These are phyloP conservation scores for Pteropus alecto DNA, from an alignment of 2,113 vertebrate genomes.

Conservation along the genomic window DNA sequence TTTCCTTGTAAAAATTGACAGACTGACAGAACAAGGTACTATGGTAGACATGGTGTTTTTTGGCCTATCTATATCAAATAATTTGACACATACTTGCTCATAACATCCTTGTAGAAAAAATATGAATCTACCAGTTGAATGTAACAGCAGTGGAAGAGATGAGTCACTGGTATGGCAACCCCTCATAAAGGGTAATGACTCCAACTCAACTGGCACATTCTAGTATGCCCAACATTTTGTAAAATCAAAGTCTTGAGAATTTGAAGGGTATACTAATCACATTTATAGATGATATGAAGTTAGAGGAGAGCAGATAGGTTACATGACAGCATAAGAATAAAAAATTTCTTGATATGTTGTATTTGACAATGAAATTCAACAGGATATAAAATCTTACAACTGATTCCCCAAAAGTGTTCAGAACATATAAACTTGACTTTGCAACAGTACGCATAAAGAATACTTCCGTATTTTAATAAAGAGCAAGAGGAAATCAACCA, in stretches of 20 bases:
- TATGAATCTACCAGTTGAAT: neutral
- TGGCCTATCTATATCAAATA: neutral
- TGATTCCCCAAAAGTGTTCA: neutral
- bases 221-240: neutral
- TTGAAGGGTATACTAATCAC: neutral
- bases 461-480: neutral
- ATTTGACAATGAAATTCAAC: neutral
- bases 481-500: neutral
- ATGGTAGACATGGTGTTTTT: neutral
- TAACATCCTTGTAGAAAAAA: neutral
- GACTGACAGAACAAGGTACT: neutral
- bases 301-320: neutral
- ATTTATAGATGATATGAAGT: neutral
- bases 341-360: neutral
- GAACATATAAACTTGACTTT: neutral
- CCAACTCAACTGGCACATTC: neutral
- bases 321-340: neutral
- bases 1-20: neutral
- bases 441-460: neutral
- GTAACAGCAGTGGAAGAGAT: neutral
- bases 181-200: neutral
- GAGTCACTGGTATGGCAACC: neutral
- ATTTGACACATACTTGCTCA: neutral
- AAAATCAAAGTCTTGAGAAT: neutral
- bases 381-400: neutral